Base-by-base conservation (phyloP, 2,888 invertebrate species). In the Myopa testacea region DNA sequence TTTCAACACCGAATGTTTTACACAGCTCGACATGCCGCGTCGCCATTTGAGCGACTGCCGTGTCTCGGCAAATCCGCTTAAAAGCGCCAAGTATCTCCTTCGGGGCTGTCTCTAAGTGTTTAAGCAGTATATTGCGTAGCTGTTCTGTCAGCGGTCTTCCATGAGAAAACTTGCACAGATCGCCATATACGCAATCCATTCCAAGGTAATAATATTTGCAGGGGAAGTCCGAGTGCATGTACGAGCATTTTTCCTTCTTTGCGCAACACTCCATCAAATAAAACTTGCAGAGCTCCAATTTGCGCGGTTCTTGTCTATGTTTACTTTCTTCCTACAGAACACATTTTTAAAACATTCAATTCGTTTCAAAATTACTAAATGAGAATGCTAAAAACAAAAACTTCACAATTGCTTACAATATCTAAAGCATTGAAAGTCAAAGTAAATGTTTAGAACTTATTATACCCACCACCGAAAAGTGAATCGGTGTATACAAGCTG, bases 191-290 rank as follows among this genome's bases (percentile, higher is more conserved):
- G 89, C 98, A 98, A 76, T 94, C 94, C 89, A 95, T 92, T 81
- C 98, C 98, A 75, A 97, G 95, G 88, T 99, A 98, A 90, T 94
- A 98, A 90, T 95, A 98, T 91, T 98, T 98, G 90, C 98, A 98
- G 26, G 98, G 98, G 89, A 98, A 98, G 89, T 98, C 98, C 85
- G 95, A 93, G 90, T 98, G 98, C 95, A 98, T 95, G 87, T 97
- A 99, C 34, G 96, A 92, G 90, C 98, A 99, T 90, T 96, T 96
- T 84, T 97, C 97, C 85, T 96, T 94, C 90, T 98, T 98, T 75
- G 96, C 89, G 90, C 98, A 98, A 88, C 96, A 96, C 83, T 97
- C 97, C 94, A 95, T 96, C 79, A 98, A 90, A 90, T 98, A 98
- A 90, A 98, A 98, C 90, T 98, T 98, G 90, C 98, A 99, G 3